Percentiles rank a stretch among this genome's conserved stretches.
These are phyloP conservation scores for Epinotia bilunana DNA, from an alignment of 2,888 invertebrate genomes.

Conservation along the genomic window DNA sequence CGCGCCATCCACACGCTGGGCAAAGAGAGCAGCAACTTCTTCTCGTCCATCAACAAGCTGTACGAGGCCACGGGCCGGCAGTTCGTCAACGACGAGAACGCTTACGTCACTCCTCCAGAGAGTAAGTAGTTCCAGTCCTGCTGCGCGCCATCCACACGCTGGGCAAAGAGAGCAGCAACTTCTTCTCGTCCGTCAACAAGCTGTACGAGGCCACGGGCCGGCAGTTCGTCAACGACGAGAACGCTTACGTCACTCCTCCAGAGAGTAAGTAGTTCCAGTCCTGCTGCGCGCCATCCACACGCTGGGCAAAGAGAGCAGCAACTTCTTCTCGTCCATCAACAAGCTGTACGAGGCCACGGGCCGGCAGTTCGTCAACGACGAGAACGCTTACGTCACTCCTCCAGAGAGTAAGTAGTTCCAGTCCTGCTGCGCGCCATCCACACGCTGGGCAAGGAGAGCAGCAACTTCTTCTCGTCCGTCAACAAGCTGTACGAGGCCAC, in stretches of 20 bases:
- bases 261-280: slow-evolving; percentile 80
- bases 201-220: slow-evolving; percentile 87
- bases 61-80: slow-evolving; percentile 86
- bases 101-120: slow-evolving; percentile 56
- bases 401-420: slow-evolving; percentile 72
- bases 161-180: slow-evolving; percentile 88
- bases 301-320: slow-evolving; percentile 87
- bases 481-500: slow-evolving; percentile 88
- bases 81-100: slow-evolving; percentile 70
- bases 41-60: slow-evolving; percentile 89
- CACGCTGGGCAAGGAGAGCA: slow-evolving; percentile 86
- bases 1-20: slow-evolving; percentile 89
- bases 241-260: slow-evolving; percentile 52
- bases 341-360: slow-evolving; percentile 87
- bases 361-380: slow-evolving; percentile 81
- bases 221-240: slow-evolving; percentile 72
- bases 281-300: slow-evolving; percentile 88
- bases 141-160: slow-evolving; percentile 88
- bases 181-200: slow-evolving; percentile 89
- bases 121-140: slow-evolving; percentile 83
- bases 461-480: slow-evolving; percentile 89
- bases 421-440: slow-evolving; percentile 89
- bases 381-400: slow-evolving; percentile 56
- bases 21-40: slow-evolving; percentile 87
- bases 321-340: slow-evolving; percentile 89